phyloP scores from a whole-genome alignment of 2,113 vertebrate genomes.

The Ondatra zibethicus region DNA sequence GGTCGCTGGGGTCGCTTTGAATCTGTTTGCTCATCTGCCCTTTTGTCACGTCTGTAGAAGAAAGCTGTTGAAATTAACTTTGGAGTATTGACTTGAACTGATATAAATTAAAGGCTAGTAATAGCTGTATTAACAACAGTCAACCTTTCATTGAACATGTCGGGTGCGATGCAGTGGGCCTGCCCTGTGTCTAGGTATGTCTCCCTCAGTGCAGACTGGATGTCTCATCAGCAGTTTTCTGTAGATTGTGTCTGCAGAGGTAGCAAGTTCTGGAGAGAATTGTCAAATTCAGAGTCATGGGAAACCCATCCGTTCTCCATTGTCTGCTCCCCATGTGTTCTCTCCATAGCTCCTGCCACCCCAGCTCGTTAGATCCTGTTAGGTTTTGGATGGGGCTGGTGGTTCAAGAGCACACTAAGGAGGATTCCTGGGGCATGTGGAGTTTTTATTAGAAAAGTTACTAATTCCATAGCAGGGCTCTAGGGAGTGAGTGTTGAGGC shows the following conservation, averaged over 20 bases:
- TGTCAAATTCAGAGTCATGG: background rate
- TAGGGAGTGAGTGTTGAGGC: background rate
- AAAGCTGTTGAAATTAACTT: background rate
- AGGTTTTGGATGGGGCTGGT: background rate
- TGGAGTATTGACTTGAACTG: background rate
- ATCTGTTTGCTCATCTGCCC: too few species aligned
- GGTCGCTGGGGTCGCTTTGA: rapidly evolving
- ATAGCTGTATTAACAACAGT: background rate
- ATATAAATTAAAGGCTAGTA: background rate
- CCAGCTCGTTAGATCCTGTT: background rate
- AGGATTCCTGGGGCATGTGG: background rate
- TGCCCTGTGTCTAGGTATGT: background rate
- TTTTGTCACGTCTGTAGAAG: background rate
- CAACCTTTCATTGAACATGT: background rate
- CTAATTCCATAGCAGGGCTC: background rate
- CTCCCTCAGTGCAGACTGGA: background rate
- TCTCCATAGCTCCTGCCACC: too few species aligned
- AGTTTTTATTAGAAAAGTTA: background rate
- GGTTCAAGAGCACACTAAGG: background rate
- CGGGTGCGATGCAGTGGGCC: background rate
- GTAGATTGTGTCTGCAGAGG: background rate
- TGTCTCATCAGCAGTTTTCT: background rate
- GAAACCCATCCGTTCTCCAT: background rate
- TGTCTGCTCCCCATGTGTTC: background rate
- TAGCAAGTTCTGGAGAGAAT: background rate